phyloP scores from a whole-genome alignment of 2,797 vertebrate genomes.

The Danio kyathit region DNA sequence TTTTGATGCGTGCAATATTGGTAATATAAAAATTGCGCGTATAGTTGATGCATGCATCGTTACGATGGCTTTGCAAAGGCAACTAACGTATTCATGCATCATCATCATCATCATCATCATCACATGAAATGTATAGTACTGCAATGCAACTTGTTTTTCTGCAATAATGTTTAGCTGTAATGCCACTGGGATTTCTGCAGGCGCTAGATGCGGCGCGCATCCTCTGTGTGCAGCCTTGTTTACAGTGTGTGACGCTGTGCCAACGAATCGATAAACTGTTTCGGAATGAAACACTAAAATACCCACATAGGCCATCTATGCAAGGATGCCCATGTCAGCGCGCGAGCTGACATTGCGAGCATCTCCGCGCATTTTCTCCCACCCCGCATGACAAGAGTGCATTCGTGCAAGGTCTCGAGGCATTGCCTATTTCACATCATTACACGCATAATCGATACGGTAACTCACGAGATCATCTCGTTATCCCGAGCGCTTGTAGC shows the following conservation, averaged over 20 bases:
- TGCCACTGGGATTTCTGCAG: constrained; percentile 31
- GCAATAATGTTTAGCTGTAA: constrained; percentile 7
- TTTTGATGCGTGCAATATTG: constrained; percentile 35
- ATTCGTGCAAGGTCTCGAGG: constrained; percentile 28
- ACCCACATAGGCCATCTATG: constrained; percentile 38
- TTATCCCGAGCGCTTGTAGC: constrained; percentile 12
- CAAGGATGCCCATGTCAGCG: constrained; percentile 27
- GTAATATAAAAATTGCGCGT: constrained; percentile 1
- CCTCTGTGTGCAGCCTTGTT: constrained; percentile 31
- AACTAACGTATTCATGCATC: not conserved
- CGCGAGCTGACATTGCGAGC: constrained; percentile 24
- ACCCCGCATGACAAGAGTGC: constrained; percentile 17
- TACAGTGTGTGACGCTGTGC: constrained; percentile 32
- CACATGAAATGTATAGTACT: constrained; percentile 8
- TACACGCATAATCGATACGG: constrained; percentile 45
- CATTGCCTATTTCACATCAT: constrained; percentile 46
- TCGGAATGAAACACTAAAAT: constrained; percentile 38
- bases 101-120: constrained; percentile 2
- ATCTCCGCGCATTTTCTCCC: constrained; percentile 30
- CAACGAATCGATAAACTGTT: constrained; percentile 48
- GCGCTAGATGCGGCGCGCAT: constrained; percentile 28
- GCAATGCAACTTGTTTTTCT: constrained; percentile 45
- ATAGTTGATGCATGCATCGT: not conserved
- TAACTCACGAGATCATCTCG: constrained; percentile 25
- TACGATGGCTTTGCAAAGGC: not conserved